Percentiles rank a stretch among this genome's conserved stretches.
These are phyloP conservation scores for Melanocharis versteri DNA, from an alignment of 2,113 vertebrate genomes.

Conservation along the genomic window DNA sequence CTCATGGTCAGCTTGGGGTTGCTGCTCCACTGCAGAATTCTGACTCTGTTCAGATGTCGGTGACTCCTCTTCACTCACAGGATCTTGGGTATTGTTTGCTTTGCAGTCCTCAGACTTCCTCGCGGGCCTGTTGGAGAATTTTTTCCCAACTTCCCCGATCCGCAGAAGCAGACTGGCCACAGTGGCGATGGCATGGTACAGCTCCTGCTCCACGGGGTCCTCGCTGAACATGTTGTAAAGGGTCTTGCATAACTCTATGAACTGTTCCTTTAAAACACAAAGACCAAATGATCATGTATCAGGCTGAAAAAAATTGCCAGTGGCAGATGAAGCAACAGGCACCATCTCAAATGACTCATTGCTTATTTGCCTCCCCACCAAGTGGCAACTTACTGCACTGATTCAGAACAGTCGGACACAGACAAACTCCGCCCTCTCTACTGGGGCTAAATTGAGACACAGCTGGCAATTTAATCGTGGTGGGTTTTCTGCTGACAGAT, in stretches of 20 bases:
- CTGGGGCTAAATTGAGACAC: neutral
- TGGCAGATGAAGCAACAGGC: neutral
- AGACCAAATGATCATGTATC: neutral
- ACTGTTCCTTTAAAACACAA: conserved; percentile 85
- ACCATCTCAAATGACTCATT: neutral
- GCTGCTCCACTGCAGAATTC: conserved; percentile 44
- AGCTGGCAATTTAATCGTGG: neutral
- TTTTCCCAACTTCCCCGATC: conserved; percentile 95
- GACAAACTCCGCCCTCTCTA: neutral
- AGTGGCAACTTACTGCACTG: neutral
- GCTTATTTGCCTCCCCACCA: neutral
- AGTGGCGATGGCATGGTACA: conserved; percentile 95
- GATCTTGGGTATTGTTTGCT: conserved; percentile 10
- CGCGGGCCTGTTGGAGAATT: conserved; percentile 76
- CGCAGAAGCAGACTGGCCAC: conserved; percentile 92
- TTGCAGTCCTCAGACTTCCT: conserved; percentile 69
- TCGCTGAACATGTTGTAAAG: conserved; percentile 98
- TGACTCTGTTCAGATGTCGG: conserved; percentile 38
- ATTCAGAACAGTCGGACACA: neutral
- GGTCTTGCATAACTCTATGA: conserved; percentile 96
- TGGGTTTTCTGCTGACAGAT: neutral
- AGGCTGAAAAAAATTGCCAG: neutral
- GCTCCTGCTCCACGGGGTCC: conserved; percentile 85
- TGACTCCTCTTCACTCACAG: conserved; percentile 59
- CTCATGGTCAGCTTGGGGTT: conserved; percentile 31